Conservation (phyloP, 1,140 invertebrate species). For the Cydia strobilella region DNA sequence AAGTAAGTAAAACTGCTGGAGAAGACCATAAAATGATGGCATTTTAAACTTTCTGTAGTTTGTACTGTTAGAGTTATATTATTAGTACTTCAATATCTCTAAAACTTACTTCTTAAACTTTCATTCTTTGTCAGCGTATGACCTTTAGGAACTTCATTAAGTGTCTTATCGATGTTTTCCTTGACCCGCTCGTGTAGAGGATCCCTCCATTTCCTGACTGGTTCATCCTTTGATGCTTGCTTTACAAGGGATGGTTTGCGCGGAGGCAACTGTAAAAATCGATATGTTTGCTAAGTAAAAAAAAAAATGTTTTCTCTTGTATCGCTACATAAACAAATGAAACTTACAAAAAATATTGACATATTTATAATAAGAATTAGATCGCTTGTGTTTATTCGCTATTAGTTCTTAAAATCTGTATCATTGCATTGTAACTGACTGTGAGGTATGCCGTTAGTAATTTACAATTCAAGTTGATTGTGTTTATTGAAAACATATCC, state of each 20-base stretch:
- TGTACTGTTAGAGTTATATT: not conserved
- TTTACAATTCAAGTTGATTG: conserved; percentile 2
- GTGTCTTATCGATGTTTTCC: conserved; percentile 77
- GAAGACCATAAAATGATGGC: too few species aligned
- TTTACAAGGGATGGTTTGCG: conserved; percentile 74
- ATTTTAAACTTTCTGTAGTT: not conserved
- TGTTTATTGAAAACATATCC: not conserved
- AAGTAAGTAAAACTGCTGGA: too few species aligned
- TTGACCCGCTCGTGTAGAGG: conserved; percentile 76
- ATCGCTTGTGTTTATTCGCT: too few species aligned
- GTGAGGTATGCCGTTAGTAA: not conserved
- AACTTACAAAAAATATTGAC: not conserved
- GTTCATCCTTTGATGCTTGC: conserved; percentile 74
- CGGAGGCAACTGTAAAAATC: conserved; percentile 63
- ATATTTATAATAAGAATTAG: too few species aligned
- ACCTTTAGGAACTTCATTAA: conserved; percentile 76
- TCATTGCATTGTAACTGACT: too few species aligned
- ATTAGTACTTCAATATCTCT: not conserved
- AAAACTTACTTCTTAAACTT: conserved; percentile 76
- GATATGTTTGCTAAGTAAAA: not conserved
- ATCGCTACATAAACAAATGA: too few species aligned
- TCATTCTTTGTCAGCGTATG: conserved; percentile 78
- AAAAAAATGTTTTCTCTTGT: not conserved
- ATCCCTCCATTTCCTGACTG: conserved; percentile 77
- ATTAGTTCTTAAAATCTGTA: too few species aligned